These are phyloP conservation scores for Pipra filicauda DNA, from an alignment of 2,113 vertebrate species.

Conservation along the genomic window DNA sequence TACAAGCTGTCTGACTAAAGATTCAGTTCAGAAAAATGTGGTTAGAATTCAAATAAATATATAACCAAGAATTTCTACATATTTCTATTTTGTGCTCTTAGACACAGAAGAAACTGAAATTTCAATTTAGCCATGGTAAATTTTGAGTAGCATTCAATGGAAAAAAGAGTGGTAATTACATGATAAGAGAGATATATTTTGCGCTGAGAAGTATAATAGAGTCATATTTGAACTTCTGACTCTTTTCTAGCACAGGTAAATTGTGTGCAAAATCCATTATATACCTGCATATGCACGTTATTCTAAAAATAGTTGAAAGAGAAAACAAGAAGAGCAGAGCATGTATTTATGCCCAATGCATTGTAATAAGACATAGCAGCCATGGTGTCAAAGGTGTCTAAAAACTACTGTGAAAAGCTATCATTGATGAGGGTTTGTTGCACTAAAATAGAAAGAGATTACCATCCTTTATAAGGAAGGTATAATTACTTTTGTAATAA, in stretches of 20 bases:
- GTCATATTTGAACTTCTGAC: accelerated
- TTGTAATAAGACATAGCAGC: not conserved
- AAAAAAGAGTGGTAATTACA: not conserved
- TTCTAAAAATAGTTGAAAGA: not conserved
- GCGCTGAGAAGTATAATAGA: not conserved
- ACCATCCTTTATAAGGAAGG: not conserved
- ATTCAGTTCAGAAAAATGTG: not conserved
- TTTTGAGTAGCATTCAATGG: not conserved
- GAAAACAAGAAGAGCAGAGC: not conserved
- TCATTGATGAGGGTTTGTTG: not conserved
- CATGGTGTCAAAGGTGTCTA: not conserved
- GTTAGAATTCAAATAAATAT: not conserved
- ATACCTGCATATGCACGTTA: not conserved
- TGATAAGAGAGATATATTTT: not conserved
- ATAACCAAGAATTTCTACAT: not conserved
- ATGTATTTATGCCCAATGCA: not conserved
- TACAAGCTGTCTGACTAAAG: not conserved
- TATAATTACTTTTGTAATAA: not conserved
- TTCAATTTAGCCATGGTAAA: not conserved
- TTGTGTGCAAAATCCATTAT: not conserved
- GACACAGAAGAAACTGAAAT: not conserved
- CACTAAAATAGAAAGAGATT: not conserved
- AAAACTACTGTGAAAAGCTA: not conserved
- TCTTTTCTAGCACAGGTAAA: not conserved
- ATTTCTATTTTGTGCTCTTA: not conserved